Percentiles rank a stretch among this genome's conserved stretches.
phyloP scores from a whole-genome alignment of 2,113 vertebrate genomes.

The Symphodus melops region DNA sequence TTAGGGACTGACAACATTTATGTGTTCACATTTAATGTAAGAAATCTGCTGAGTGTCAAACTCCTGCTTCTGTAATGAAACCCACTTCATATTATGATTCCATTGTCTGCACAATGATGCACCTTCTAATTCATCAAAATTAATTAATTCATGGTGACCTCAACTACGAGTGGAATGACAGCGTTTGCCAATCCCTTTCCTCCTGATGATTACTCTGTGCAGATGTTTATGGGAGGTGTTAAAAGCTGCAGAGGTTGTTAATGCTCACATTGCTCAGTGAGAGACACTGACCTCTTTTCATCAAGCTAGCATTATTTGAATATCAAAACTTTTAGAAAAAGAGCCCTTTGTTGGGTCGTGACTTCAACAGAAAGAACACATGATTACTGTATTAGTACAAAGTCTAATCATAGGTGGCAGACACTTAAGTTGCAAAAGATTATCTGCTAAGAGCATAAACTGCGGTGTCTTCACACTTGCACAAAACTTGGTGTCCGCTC shows the following conservation, averaged over 20 bases:
- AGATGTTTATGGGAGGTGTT: conserved; percentile 42
- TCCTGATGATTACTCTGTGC: conserved; percentile 33
- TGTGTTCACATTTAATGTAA: no score
- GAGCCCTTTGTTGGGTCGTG: no score
- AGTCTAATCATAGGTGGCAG: no score
- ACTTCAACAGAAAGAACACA: no score
- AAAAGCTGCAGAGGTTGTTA: conserved; percentile 14
- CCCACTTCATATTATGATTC: conserved; percentile 17
- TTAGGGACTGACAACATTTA: no score
- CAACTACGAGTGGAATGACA: conserved; percentile 45
- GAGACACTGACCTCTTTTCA: not conserved
- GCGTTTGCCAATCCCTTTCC: conserved; percentile 34
- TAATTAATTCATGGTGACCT: conserved; percentile 41
- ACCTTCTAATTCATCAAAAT: conserved; percentile 40
- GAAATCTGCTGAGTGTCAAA: no score
- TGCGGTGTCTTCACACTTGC: no score
- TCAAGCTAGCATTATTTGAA: not conserved
- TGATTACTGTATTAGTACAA: no score
- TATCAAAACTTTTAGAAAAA: no score
- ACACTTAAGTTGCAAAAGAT: no score
- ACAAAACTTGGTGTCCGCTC: no score
- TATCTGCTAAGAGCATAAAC: no score
- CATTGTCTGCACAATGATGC: conserved; percentile 28
- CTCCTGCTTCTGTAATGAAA: not conserved
- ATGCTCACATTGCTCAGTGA: not conserved